A percentile compares a stretch with the other conserved stretches of the same genome.
Conservation (phyloP, 2,888 invertebrate species). For the Nycteola revayana region DNA sequence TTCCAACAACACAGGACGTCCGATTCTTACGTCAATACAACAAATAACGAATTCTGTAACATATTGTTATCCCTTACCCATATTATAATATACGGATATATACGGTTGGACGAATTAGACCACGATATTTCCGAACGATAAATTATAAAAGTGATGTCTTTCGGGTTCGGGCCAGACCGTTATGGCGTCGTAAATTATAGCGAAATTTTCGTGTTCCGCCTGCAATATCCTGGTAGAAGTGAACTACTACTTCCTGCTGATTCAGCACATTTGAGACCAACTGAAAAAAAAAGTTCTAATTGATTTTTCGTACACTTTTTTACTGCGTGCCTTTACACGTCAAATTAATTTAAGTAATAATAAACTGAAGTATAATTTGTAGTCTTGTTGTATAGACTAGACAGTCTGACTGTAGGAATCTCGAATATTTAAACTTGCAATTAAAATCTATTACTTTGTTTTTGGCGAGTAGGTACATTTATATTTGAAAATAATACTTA, state of each 20-base stretch:
- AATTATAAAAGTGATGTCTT: conserved; percentile 69
- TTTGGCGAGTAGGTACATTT: too few relatives aligned
- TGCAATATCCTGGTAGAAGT: conserved; percentile 52
- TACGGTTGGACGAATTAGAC: conserved; percentile 62
- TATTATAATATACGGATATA: conserved; percentile 56
- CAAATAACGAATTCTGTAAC: background rate
- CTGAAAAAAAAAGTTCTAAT: too few relatives aligned
- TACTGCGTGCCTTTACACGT: too few relatives aligned
- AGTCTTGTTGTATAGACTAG: too few relatives aligned
- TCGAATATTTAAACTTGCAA: too few relatives aligned
- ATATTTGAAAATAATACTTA: too few relatives aligned
- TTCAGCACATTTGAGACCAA: conserved; percentile 18
- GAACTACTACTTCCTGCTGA: conserved; percentile 40
- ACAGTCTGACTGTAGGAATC: too few relatives aligned
- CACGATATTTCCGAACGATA: conserved; percentile 65
- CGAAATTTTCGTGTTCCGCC: conserved; percentile 19
- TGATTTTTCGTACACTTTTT: too few relatives aligned
- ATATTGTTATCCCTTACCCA: background rate
- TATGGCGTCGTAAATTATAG: conserved; percentile 34
- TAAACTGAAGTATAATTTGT: too few relatives aligned
- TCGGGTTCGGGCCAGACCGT: conserved; percentile 40
- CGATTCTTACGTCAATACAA: background rate
- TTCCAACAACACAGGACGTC: conserved; percentile 1
- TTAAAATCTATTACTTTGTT: too few relatives aligned
- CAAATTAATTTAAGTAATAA: too few relatives aligned